Base-by-base conservation (phyloP, 2,888 invertebrate species). In the Criorhina ranunculi region DNA sequence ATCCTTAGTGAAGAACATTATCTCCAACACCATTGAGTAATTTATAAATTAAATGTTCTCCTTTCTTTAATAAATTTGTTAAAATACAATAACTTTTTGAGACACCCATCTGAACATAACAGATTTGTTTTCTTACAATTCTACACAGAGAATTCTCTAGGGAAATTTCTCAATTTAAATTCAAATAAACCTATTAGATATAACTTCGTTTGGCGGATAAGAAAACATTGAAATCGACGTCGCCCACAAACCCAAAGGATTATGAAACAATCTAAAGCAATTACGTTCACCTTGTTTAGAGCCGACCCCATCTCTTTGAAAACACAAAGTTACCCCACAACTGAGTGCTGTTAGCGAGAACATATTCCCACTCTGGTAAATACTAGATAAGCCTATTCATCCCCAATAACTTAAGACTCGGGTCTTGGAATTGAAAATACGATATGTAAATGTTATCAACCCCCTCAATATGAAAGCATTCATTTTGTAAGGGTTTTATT, bases 231-330 rank as follows among this genome's bases (percentile, higher is more conserved):
- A 60, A 80, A 80, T 66, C 73, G 72, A 73, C 66, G 67, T 73
- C 64, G 29, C 64, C 73, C 73, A 67, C 73, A 81, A 72, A 64
- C 69, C 70, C 49, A 62, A 76, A 55, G 75, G 75, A 76, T 81
- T 76, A 76, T 81, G 62, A 70, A 76, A 69, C 76, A 81, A 76
- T 81, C 81, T 81, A 81, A 75, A 81, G 81, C 76, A 81, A 81
- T 81, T 81, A 76, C 60, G 69, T 70, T 69, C 75, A 75, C 75
- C n/a, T 75, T 62, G 55, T 73, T 51, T 53, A 31, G 51, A 17
- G 33, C 55, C 55, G 15, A 62, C 73, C 53, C 53, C 64, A 40
- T 51, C 35, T 37, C 15, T 37, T n/a, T 8, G 42, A 44, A 55
- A 37, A 57, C 17, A 44, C 37, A 6, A 51, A 40, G 24, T 51